Percentiles rank a stretch among this genome's conserved stretches.
These are phyloP conservation scores for Callyntrura guangdongensis DNA, from an alignment of 2,888 invertebrate species.

Conservation along the genomic window DNA sequence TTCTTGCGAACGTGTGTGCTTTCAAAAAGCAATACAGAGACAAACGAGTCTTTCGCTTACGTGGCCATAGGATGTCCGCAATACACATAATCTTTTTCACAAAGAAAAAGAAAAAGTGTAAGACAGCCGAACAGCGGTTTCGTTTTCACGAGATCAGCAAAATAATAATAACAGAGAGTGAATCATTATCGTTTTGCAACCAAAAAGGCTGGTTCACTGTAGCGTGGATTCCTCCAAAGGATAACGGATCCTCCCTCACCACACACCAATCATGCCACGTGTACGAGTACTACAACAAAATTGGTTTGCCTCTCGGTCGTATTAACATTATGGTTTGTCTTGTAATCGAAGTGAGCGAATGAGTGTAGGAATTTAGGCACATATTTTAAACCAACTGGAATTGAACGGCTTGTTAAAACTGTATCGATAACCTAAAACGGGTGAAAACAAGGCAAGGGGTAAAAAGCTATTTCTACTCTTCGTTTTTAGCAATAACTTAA, in stretches of 20 bases:
- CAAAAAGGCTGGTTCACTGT: slow-evolving; percentile 41
- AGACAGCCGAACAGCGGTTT: slow-evolving; percentile 35
- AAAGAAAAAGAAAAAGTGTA: slow-evolving; percentile 7
- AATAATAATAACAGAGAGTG: slow-evolving; percentile 49
- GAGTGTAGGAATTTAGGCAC: no score
- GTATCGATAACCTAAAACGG: slow-evolving; percentile 55
- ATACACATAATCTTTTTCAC: slow-evolving; percentile 64
- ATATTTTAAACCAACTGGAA: slow-evolving; percentile 16
- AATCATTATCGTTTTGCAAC: slow-evolving; percentile 61
- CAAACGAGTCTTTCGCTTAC: slow-evolving; percentile 54
- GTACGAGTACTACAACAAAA: slow-evolving; percentile 36
- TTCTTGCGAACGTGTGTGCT: slow-evolving; percentile 39
- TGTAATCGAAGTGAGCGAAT: background rate
- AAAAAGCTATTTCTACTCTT: slow-evolving; percentile 18
- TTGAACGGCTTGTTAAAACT: slow-evolving; percentile 60
- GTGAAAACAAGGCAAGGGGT: slow-evolving; percentile 40
- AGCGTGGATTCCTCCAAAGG: slow-evolving; percentile 15
- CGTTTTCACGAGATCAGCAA: slow-evolving; percentile 53
- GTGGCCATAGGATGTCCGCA: slow-evolving; percentile 43
- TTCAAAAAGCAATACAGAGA: slow-evolving; percentile 58
- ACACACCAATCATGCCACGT: background rate
- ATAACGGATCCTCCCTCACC: slow-evolving; percentile 1
- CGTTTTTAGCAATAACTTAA: slow-evolving; percentile 11
- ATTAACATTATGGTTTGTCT: background rate
- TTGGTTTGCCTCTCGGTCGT: slow-evolving; percentile 8